Conservation (phyloP, 2,113 vertebrate genomes). For the Mystacornis crossleyi region DNA sequence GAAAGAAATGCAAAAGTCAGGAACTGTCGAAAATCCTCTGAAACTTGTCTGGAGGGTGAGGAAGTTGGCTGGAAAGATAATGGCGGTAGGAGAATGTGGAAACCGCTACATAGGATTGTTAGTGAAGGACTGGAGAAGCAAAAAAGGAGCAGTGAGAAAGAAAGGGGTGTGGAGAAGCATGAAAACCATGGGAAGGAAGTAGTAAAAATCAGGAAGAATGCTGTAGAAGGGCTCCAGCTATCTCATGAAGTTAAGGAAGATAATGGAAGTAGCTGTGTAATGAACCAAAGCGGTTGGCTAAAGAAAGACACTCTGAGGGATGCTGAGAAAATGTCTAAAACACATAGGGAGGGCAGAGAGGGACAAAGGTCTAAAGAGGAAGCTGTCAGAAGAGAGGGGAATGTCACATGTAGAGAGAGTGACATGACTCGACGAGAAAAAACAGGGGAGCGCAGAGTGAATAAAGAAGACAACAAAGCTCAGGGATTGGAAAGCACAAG, state of each 20-base stretch:
- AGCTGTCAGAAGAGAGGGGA: slow-evolving; percentile 4
- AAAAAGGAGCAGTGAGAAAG: slow-evolving; percentile 42
- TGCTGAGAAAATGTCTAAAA: slow-evolving; percentile 10
- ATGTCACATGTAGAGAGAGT: neutral
- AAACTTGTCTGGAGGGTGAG: slow-evolving; percentile 9
- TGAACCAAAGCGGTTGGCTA: slow-evolving; percentile 51
- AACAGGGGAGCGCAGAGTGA: slow-evolving; percentile 36
- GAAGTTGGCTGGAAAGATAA: slow-evolving; percentile 42
- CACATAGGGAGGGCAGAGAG: slow-evolving; percentile 35
- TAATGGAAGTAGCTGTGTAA: neutral
- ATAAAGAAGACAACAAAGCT: slow-evolving; percentile 52
- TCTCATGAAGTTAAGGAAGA: slow-evolving; percentile 50
- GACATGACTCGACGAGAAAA: neutral
- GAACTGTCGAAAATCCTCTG: slow-evolving; percentile 57
- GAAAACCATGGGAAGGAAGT: slow-evolving; percentile 35
- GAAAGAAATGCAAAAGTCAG: slow-evolving; percentile 62
- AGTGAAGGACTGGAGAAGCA: slow-evolving; percentile 54
- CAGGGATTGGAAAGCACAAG: neutral
- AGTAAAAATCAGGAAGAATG: slow-evolving; percentile 56
- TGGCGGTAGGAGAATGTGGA: slow-evolving; percentile 22
- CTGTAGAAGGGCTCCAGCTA: slow-evolving; percentile 14
- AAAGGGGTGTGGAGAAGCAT: slow-evolving; percentile 28
- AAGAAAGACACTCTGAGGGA: slow-evolving; percentile 40
- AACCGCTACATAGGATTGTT: neutral
- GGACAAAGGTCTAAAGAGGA: slow-evolving; percentile 43